Evolutionary conservation across 2,113 vertebrate species (phyloP).

Genomic region (Rhizomys pruinosus): DNA sequence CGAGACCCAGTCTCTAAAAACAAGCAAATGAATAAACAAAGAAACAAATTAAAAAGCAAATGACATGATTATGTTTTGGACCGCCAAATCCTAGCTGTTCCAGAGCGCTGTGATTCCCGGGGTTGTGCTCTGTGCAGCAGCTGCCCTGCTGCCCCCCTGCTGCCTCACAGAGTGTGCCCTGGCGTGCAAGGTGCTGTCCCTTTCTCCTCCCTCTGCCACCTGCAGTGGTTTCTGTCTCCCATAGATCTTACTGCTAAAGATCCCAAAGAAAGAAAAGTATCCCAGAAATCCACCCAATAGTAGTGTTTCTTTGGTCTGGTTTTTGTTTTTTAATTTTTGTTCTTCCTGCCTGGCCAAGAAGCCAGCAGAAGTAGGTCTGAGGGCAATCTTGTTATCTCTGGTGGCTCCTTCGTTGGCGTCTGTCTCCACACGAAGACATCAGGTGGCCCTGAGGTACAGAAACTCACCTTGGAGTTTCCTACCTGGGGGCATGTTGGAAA

Average conservation of each 20-base stretch:
- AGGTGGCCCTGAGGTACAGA: not conserved
- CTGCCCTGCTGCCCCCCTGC: not conserved
- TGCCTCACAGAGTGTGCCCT: not conserved
- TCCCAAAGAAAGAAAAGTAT: not conserved
- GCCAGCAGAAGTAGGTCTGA: not conserved
- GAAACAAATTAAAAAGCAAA: not conserved
- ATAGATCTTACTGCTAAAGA: not conserved
- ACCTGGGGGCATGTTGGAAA: not conserved
- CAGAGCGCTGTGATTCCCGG: not conserved
- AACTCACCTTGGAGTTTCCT: not conserved
- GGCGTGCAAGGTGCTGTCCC: not conserved
- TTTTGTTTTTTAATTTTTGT: not conserved
- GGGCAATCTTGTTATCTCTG: not conserved
- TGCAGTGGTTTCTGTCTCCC: not conserved
- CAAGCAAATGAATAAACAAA: not conserved
- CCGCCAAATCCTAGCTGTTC: not conserved
- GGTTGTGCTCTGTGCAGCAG: not conserved
- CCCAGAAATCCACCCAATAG: not conserved
- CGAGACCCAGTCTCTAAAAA: too few species aligned
- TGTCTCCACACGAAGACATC: not conserved
- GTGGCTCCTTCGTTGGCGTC: not conserved
- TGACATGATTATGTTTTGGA: not conserved
- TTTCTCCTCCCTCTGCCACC: not conserved
- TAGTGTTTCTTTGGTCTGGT: not conserved
- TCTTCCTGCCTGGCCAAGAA: not conserved